Base-by-base conservation (phyloP, 2,113 vertebrate species). In the Onychostruthus taczanowskii region DNA sequence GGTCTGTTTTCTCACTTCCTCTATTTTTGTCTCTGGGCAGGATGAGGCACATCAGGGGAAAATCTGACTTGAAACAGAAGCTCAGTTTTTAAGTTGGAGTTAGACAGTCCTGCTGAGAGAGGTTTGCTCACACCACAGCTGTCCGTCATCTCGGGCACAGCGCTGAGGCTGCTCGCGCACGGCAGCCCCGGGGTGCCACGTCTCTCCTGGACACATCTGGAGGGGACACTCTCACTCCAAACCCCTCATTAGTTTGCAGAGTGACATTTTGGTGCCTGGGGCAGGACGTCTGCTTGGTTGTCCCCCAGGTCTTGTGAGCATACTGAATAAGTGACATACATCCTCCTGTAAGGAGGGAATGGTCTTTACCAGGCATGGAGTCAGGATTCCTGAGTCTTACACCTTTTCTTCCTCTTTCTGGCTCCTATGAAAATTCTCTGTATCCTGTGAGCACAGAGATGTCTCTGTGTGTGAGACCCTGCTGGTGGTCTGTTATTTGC, bases 1-100 rank as follows among this genome's bases (percentile, higher is more conserved):
- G 96, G 93, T 82, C 95, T 97, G 91, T 97, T 97, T 97, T 97
- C 97, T 97, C 97, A 96, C 91, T 95, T 96, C 92, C 82, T 91
- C 97, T 97, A 90, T 95, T 97, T 97, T 97, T 93, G 95, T 93
- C 84, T 85, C 91, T 82, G 87, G 64, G 84, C 94, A 91, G 94
- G 91, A 95, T 96, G 93, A 84, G 96, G 94, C 94, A 68, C 84
- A 97, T 91, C 82, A 87, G 92, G 93, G 94, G 93, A 95, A 94
- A 90, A 87, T 90, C 76, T 95, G 82, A 86, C 83, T 97, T 82
- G 84, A 87, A 66, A 78, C 68, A 89, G 94, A 92, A 66, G 84
- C 79, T 74, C 85, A 41, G 9, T 84, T 96, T 90, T 94, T 53
- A 58, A 85, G 59, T 49, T 63, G 94, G 92, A 93, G 76, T 92